Percentiles rank a stretch among this genome's conserved stretches.
Evolutionary conservation across 2,113 vertebrate species (phyloP).

Genomic region (Nesogale talazaci): DNA sequence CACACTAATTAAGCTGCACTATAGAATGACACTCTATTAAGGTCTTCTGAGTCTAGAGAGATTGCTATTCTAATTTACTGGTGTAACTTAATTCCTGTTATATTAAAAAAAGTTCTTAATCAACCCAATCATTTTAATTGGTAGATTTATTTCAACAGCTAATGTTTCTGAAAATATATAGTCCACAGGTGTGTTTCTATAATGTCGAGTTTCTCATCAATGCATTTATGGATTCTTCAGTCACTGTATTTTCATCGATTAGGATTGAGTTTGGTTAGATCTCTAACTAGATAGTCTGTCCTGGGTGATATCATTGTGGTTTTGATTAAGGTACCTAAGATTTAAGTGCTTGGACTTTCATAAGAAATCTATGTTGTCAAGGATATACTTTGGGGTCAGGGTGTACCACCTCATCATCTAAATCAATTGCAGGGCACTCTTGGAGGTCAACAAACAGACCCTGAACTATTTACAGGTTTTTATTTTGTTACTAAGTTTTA

Average conservation of each 20-base stretch:
- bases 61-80: constrained; percentile 69
- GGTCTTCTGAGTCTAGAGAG: constrained; percentile 67
- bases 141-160: neutral
- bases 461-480: too few species aligned
- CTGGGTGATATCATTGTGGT: neutral
- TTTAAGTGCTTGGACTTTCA: neutral
- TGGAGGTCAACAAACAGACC: too few species aligned
- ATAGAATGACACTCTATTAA: constrained; percentile 68
- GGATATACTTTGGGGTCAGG: too few species aligned
- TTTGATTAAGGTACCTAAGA: constrained; percentile 27
- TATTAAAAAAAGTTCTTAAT: constrained; percentile 77
- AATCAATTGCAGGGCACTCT: too few species aligned
- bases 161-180: constrained; percentile 63
- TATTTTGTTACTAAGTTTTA: too few species aligned
- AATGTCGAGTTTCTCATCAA: neutral
- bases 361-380: neutral
- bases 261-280: neutral
- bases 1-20: constrained; percentile 70
- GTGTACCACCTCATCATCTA: too few species aligned
- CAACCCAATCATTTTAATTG: constrained; percentile 64
- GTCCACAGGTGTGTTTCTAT: constrained; percentile 15
- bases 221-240: neutral
- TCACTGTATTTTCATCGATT: neutral
- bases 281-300: neutral
- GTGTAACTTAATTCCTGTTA: constrained; percentile 64